Evolutionary conservation across 1,140 invertebrate species (phyloP).

Genomic region (Trachelipus rathkii): DNA sequence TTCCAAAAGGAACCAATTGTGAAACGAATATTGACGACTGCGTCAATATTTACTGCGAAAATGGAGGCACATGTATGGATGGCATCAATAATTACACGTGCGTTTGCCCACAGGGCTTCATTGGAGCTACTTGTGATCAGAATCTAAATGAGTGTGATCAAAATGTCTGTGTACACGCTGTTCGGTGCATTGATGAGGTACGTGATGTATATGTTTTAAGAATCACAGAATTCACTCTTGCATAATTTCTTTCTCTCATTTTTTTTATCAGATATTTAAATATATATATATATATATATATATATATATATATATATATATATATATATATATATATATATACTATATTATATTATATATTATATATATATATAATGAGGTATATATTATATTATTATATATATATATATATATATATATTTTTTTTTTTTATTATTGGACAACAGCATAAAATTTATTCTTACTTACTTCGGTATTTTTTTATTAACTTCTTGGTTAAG

Average conservation of each 20-base stretch:
- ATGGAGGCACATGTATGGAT: slow-evolving; percentile 57
- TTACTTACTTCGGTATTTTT: too few species aligned
- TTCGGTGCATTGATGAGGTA: slow-evolving; percentile 46
- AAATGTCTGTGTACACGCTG: slow-evolving; percentile 49
- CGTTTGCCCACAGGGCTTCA: slow-evolving; percentile 54
- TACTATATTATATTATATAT: too few species aligned
- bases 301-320: background rate
- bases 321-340: background rate
- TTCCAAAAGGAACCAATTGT: slow-evolving; percentile 53
- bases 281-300: slow-evolving; percentile 11
- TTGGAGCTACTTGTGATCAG: slow-evolving; percentile 53
- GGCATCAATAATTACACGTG: slow-evolving; percentile 73
- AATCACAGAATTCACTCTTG: too few species aligned
- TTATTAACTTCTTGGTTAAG: slow-evolving; percentile 30
- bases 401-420: too few species aligned
- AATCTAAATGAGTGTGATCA: slow-evolving; percentile 47
- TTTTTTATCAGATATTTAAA: background rate
- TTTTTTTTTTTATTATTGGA: too few species aligned
- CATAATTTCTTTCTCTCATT: too few species aligned
- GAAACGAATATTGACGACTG: slow-evolving; percentile 55
- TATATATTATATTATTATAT: too few species aligned
- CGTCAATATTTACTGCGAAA: slow-evolving; percentile 49
- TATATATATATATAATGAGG: too few species aligned
- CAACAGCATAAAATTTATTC: too few species aligned
- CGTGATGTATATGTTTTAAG: background rate